Percentiles rank a stretch among this genome's conserved stretches.
phyloP scores from a whole-genome alignment of 2,797 vertebrate species.

The Tolypeutes matacus region DNA sequence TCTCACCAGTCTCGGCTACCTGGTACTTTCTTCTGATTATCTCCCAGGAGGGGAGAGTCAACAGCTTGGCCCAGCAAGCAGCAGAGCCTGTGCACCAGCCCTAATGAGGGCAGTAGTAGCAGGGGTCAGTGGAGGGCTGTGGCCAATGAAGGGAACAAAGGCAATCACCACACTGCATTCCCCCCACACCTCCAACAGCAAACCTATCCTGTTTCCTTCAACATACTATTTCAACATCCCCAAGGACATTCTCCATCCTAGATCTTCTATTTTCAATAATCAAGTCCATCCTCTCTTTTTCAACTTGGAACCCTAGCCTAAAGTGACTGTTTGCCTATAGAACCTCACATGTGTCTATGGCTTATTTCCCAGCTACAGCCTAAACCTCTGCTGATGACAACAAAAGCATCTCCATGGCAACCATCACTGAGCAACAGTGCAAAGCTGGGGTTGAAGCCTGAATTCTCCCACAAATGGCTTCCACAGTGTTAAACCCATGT shows the following conservation, averaged over 20 bases:
- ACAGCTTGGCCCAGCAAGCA: constrained; percentile 1
- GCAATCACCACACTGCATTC: not conserved
- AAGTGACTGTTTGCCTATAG: not conserved
- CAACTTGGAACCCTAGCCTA: constrained; percentile 40
- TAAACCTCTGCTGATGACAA: constrained; percentile 25
- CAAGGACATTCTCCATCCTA: not conserved
- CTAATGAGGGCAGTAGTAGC: not conserved
- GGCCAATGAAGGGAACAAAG: not conserved
- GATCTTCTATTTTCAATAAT: not conserved
- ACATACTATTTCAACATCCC: not conserved
- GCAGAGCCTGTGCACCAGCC: not conserved
- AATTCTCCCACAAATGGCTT: not conserved
- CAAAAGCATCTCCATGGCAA: constrained; percentile 42
- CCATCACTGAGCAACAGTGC: not conserved
- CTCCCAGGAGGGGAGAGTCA: not conserved
- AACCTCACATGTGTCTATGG: not conserved
- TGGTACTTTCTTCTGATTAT: constrained; percentile 12
- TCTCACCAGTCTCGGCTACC: not conserved
- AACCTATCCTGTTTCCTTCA: not conserved
- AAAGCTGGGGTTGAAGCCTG: not conserved
- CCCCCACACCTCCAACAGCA: not conserved
- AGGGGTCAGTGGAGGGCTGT: not conserved
- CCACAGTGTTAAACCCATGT: not conserved
- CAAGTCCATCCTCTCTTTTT: not conserved
- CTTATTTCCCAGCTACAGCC: not conserved